phyloP scores from a whole-genome alignment of 2,113 vertebrate species.

The Setophaga coronata region DNA sequence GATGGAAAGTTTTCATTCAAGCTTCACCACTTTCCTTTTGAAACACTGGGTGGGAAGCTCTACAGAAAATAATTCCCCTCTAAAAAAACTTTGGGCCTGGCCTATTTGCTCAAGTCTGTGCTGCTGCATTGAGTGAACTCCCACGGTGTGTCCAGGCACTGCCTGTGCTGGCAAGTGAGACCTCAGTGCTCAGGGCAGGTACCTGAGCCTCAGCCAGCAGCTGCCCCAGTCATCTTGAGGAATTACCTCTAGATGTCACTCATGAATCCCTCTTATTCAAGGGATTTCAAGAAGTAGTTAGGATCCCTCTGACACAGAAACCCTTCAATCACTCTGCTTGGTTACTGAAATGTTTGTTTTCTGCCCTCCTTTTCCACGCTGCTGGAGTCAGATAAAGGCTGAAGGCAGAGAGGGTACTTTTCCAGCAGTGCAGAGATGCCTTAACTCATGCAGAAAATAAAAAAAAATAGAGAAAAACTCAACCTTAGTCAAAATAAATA shows the following conservation, averaged over 20 bases:
- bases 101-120: background rate
- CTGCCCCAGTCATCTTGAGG: slow-evolving; percentile 16
- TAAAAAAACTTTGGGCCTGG: background rate
- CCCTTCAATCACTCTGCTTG: background rate
- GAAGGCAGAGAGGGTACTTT: background rate
- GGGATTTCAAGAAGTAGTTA: background rate
- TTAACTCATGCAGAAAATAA: background rate
- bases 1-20: background rate
- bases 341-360: background rate
- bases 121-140: background rate
- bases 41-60: background rate
- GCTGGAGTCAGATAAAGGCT: background rate
- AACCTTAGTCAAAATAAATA: background rate
- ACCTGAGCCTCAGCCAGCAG: background rate
- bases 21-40: background rate
- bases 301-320: background rate
- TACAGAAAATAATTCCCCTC: background rate
- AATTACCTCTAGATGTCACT: slow-evolving; percentile 68
- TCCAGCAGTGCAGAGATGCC: background rate
- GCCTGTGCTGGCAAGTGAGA: background rate
- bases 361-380: background rate
- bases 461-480: background rate
- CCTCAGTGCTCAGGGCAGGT: background rate
- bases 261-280: slow-evolving; percentile 35
- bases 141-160: background rate